Evolutionary conservation across 1,140 invertebrate genomes (phyloP).

Genomic region (Zaprionus taronus): DNA sequence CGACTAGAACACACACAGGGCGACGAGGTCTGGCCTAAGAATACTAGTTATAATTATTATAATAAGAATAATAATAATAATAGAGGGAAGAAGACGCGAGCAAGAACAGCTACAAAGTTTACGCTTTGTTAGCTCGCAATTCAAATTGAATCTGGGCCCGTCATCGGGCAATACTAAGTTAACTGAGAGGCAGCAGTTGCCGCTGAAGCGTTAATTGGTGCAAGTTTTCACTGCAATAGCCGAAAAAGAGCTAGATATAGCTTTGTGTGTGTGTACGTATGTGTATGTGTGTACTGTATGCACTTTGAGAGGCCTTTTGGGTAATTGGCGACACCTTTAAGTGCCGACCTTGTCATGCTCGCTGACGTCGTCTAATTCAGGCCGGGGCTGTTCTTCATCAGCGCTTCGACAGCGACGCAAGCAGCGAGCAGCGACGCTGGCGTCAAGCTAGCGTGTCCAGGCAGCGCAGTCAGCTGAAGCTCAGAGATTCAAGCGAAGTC

Average conservation of each 20-base stretch:
- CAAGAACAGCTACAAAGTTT: conserved; percentile 39
- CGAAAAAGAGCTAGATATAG: conserved; percentile 11
- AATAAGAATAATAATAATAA: conserved; percentile 26
- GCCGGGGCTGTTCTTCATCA: conserved; percentile 81
- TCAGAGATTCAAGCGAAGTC: conserved; percentile 13
- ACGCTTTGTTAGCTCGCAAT: conserved; percentile 69
- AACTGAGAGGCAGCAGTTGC: conserved; percentile 8
- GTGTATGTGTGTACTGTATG: not conserved
- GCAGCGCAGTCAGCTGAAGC: conserved; percentile 12
- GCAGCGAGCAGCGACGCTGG: conserved; percentile 1
- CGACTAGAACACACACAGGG: conserved; percentile 41
- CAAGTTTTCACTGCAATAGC: conserved; percentile 68
- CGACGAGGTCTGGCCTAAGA: not conserved
- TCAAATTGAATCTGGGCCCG: conserved; percentile 56
- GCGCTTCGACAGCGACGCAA: conserved; percentile 56
- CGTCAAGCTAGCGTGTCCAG: conserved; percentile 32
- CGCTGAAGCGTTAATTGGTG: conserved; percentile 73
- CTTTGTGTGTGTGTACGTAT: not conserved
- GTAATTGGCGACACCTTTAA: conserved; percentile 82
- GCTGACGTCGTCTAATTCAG: conserved; percentile 80
- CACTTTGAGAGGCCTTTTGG: conserved; percentile 34
- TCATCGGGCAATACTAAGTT: conserved; percentile 14
- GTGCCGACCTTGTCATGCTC: conserved; percentile 80
- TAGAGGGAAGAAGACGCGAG: not conserved
- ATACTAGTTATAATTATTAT: not conserved